Evolutionary conservation across 2,888 invertebrate species (phyloP).

Genomic region (Hyposoter dolosus): DNA sequence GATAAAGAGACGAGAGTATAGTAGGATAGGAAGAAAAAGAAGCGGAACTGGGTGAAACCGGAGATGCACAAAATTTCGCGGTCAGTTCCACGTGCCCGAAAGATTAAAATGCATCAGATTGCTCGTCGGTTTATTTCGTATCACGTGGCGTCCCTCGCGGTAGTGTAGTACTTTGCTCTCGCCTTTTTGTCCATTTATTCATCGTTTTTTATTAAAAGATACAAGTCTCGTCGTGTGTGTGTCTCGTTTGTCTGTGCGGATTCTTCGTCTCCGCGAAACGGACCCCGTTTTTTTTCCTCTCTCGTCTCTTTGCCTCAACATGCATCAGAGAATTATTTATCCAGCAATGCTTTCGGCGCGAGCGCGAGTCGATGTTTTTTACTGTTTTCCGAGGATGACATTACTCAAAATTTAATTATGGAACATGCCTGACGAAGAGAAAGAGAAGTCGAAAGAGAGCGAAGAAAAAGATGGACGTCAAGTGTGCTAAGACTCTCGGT

Average conservation of each 20-base stretch:
- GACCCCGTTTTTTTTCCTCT: slow-evolving; percentile 40
- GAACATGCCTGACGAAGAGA: slow-evolving; percentile 56
- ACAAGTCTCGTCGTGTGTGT: slow-evolving; percentile 53
- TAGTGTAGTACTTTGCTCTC: slow-evolving; percentile 41
- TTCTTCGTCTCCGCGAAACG: slow-evolving; percentile 63
- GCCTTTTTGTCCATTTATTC: slow-evolving; percentile 17
- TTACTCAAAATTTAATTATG: slow-evolving; percentile 68
- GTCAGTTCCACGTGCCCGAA: slow-evolving; percentile 54
- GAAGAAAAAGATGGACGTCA: slow-evolving; percentile 45
- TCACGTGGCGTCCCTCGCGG: slow-evolving; percentile 42
- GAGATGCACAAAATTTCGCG: slow-evolving; percentile 61
- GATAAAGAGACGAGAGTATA: neutral
- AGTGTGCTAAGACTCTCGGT: slow-evolving; percentile 49
- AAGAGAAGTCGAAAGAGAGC: slow-evolving; percentile 14
- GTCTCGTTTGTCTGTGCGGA: slow-evolving; percentile 63
- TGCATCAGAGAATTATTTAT: slow-evolving; percentile 55
- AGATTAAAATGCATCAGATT: slow-evolving; percentile 70
- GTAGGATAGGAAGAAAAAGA: neutral
- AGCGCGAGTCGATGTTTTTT: slow-evolving; percentile 38
- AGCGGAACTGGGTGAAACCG: slow-evolving; percentile 60
- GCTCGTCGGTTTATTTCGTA: slow-evolving; percentile 64
- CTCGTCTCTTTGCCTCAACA: slow-evolving; percentile 10
- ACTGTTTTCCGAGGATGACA: slow-evolving; percentile 30
- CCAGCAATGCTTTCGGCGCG: slow-evolving; percentile 48
- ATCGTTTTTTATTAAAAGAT: slow-evolving; percentile 29